Evolutionary conservation across 2,113 vertebrate species (phyloP).

Genomic region (Syngnathus floridae): DNA sequence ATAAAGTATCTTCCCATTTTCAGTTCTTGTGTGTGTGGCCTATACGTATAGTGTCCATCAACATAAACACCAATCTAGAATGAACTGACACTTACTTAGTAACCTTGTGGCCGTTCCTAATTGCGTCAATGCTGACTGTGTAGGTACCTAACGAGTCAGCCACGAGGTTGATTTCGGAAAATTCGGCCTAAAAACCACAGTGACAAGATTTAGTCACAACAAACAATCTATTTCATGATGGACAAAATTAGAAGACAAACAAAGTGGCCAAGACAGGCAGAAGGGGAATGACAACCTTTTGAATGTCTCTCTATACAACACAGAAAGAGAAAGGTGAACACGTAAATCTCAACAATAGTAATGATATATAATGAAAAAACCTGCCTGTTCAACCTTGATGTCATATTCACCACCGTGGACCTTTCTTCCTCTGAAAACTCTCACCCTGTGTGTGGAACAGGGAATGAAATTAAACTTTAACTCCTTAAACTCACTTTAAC

Average conservation of each 20-base stretch:
- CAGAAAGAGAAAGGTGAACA: neutral
- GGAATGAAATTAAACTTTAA: slow-evolving; percentile 9
- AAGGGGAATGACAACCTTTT: neutral
- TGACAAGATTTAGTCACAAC: neutral
- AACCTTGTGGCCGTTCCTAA: slow-evolving; percentile 80
- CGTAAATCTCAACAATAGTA: neutral
- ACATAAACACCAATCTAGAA: neutral
- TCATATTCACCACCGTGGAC: slow-evolving; percentile 83
- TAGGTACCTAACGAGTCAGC: slow-evolving; percentile 79
- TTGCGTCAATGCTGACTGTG: slow-evolving; percentile 79
- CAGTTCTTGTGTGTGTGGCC: neutral
- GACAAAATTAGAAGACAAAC: slow-evolving; percentile 27
- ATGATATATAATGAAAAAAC: slow-evolving; percentile 11
- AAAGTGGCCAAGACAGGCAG: slow-evolving; percentile 11
- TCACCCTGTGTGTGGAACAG: slow-evolving; percentile 70
- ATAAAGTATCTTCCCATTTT: neutral
- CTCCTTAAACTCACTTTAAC: neutral
- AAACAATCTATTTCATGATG: neutral
- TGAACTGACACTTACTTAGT: slow-evolving; percentile 68
- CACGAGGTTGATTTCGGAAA: slow-evolving; percentile 83
- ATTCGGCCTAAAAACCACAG: slow-evolving; percentile 75
- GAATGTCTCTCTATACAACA: neutral
- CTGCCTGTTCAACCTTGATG: slow-evolving; percentile 85
- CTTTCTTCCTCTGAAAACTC: slow-evolving; percentile 83
- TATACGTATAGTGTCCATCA: neutral